Percentiles rank a stretch among this genome's conserved stretches.
Conservation (phyloP, 2,888 invertebrate genomes). For the Leptinotarsa tumamoca region DNA sequence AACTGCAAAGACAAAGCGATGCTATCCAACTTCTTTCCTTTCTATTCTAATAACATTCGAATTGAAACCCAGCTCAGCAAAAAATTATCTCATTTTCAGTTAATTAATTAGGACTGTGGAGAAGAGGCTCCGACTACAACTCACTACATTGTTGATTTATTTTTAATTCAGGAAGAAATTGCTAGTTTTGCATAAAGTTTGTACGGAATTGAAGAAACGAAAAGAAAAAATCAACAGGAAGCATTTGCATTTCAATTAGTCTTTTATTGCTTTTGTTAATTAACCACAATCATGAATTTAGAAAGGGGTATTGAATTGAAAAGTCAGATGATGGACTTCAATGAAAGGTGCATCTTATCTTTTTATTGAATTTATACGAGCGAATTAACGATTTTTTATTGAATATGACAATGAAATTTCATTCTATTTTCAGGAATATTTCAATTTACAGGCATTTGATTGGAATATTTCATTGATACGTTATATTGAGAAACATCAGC, state of each 20-base stretch:
- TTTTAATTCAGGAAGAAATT: conserved; percentile 47
- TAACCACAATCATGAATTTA: conserved; percentile 59
- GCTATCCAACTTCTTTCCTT: not conserved
- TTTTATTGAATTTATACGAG: not conserved
- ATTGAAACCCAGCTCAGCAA: conserved; percentile 16
- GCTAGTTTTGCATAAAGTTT: conserved; percentile 53
- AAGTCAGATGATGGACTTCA: conserved; percentile 3
- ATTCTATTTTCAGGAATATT: too few relatives aligned
- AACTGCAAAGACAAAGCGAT: not conserved
- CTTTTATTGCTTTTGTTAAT: conserved; percentile 60
- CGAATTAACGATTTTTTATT: too few relatives aligned
- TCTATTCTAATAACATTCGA: conserved; percentile 3
- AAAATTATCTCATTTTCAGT: conserved; percentile 21
- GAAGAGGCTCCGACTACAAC: conserved; percentile 23
- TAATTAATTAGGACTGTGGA: conserved; percentile 19
- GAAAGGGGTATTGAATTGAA: conserved; percentile 38
- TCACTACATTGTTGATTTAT: conserved; percentile 49
- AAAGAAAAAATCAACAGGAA: conserved; percentile 48
- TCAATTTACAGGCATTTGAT: too few relatives aligned
- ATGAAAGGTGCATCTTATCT: not conserved
- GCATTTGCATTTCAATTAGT: conserved; percentile 62
- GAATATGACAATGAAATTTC: too few relatives aligned
- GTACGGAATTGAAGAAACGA: conserved; percentile 48
- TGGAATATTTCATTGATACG: too few relatives aligned
- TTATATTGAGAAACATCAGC: too few relatives aligned